These are phyloP conservation scores for Patiria miniata DNA, from an alignment of 35 echinoderm and acorn worm species.

Conservation along the genomic window DNA sequence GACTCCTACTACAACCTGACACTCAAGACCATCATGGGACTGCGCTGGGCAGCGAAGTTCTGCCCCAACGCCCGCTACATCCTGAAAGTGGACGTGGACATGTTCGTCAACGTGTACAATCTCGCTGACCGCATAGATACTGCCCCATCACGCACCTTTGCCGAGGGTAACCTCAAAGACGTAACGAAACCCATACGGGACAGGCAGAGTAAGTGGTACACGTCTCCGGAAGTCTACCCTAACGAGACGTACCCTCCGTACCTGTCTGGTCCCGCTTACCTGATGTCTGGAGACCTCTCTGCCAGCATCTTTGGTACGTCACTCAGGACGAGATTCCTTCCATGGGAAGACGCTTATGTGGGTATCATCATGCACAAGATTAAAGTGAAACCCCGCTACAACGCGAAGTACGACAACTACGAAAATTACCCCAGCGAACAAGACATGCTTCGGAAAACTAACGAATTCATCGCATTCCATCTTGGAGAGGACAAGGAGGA, in stretches of 20 bases:
- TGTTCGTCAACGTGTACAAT: slow-evolving; percentile 49
- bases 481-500: too few relatives aligned
- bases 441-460: too few relatives aligned
- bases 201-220: slow-evolving; percentile 65
- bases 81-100: slow-evolving; percentile 75
- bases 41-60: slow-evolving; percentile 70
- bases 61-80: slow-evolving; percentile 62
- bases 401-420: not conserved
- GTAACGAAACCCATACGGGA: slow-evolving; percentile 42
- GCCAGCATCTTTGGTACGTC: not conserved
- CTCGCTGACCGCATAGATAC: slow-evolving; percentile 30
- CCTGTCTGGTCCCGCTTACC: slow-evolving; percentile 50
- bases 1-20: slow-evolving; percentile 82
- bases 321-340: not conserved
- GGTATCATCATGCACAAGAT: slow-evolving; percentile 42
- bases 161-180: slow-evolving; percentile 18
- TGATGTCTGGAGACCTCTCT: slow-evolving; percentile 71
- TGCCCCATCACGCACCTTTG: slow-evolving; percentile 1
- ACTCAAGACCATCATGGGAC: slow-evolving; percentile 80
- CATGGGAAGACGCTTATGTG: slow-evolving; percentile 48
- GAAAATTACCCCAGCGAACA: too few relatives aligned
- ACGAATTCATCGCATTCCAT: too few relatives aligned
- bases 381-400: not conserved
- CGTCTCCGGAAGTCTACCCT: slow-evolving; percentile 40
- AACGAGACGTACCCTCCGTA: slow-evolving; percentile 67